These are phyloP conservation scores for Muricea muricata DNA, from an alignment of 92 coral and sea anemone species.

Conservation along the genomic window DNA sequence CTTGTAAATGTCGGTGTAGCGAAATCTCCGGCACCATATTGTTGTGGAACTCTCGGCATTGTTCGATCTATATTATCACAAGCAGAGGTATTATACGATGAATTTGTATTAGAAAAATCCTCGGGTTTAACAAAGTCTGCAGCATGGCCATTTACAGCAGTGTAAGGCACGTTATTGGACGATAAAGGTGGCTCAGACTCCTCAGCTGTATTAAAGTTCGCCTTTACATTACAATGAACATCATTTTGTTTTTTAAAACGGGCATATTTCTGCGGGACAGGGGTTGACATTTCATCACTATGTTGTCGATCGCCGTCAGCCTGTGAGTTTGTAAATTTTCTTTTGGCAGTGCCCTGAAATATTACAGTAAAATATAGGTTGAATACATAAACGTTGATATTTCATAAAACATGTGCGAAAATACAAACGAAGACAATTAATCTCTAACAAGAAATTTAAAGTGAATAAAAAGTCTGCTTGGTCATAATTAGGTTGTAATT, in stretches of 20 bases:
- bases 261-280: conserved; percentile 37
- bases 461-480: conserved; percentile 43
- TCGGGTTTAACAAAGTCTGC: conserved; percentile 26
- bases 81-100: conserved; percentile 26
- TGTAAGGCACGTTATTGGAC: background rate
- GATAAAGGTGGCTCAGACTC: background rate
- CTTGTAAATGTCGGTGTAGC: conserved; percentile 31
- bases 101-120: conserved; percentile 15
- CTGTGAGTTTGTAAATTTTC: conserved; percentile 20
- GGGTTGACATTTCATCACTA: background rate
- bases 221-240: conserved; percentile 28
- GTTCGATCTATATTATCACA: conserved; percentile 35
- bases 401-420: conserved; percentile 41
- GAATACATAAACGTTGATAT: conserved; percentile 20
- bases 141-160: background rate
- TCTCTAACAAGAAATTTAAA: conserved; percentile 44
- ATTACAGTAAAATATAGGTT: background rate
- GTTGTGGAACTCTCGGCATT: conserved; percentile 21
- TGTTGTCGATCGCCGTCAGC: conserved; percentile 18
- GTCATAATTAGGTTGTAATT: conserved; percentile 38
- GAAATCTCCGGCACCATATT: conserved; percentile 16
- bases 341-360: conserved; percentile 13
- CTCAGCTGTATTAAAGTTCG: conserved; percentile 14
- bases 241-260: conserved; percentile 37
- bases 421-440: conserved; percentile 43